Conservation (phyloP, 2,113 vertebrate species). For the Oxygymnocypris stewartii region DNA sequence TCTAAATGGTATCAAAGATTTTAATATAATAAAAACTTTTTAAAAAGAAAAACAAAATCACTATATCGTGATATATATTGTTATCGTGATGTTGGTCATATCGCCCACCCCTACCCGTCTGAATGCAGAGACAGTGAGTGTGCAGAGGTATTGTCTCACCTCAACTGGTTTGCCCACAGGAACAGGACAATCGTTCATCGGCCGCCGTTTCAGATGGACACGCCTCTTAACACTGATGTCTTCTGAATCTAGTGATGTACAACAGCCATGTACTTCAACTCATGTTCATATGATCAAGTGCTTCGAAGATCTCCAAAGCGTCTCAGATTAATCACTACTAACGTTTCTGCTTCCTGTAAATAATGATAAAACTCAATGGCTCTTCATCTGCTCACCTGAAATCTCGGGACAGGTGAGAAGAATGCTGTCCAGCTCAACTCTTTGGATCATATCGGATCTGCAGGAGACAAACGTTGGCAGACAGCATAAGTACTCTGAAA, state of each 20-base stretch:
- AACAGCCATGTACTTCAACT: background rate
- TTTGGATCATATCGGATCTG: constrained; percentile 88
- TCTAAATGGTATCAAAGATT: no score
- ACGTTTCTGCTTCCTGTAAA: no score
- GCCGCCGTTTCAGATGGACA: constrained; percentile 65
- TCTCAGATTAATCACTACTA: background rate
- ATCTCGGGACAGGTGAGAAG: constrained; percentile 81
- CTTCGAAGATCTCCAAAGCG: background rate
- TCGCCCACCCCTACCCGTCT: background rate
- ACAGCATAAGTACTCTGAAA: background rate
- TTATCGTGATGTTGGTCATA: no score
- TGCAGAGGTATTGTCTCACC: constrained; percentile 57
- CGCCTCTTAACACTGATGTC: constrained; percentile 67
- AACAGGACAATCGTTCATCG: constrained; percentile 54
- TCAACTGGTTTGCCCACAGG: constrained; percentile 57
- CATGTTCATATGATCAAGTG: background rate
- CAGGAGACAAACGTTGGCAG: constrained; percentile 43
- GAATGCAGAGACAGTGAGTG: background rate
- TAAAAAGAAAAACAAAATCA: no score
- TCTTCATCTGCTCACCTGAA: constrained; percentile 74
- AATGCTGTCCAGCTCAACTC: constrained; percentile 79
- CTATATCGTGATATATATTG: no score
- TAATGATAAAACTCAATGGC: background rate
- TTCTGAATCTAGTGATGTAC: constrained; percentile 51
- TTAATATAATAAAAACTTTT: no score